phyloP scores from a whole-genome alignment of 2,113 vertebrate species.

The Tragelaphus scriptus region DNA sequence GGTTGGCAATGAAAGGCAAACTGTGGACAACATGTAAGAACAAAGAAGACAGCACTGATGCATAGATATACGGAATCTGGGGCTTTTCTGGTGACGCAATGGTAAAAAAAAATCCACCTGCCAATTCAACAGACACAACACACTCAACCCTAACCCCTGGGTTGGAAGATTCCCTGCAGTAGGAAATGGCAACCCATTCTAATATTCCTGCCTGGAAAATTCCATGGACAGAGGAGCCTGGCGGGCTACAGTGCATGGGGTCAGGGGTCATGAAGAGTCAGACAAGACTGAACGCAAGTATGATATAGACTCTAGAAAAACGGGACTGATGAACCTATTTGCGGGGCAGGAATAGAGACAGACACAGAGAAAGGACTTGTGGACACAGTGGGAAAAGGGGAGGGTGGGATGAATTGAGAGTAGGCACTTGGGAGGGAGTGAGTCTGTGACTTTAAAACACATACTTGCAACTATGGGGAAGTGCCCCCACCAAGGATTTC shows the following conservation, averaged over 20 bases:
- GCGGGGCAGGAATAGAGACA: not conserved
- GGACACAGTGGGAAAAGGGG: not conserved
- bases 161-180: not conserved
- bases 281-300: not conserved
- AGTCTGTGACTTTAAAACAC: conserved; percentile 39
- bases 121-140: not conserved
- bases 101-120: not conserved
- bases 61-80: not conserved
- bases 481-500: not conserved
- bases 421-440: not conserved
- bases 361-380: not conserved
- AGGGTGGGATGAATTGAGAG: not conserved
- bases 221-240: not conserved
- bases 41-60: not conserved
- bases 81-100: not conserved
- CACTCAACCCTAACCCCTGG: not conserved
- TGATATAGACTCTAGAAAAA: not conserved
- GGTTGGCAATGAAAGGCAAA: not conserved
- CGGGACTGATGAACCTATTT: not conserved
- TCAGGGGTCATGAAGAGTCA: not conserved
- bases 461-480: conserved; percentile 4
- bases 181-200: not conserved
- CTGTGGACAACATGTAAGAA: not conserved
- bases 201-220: not conserved
- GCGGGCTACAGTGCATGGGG: not conserved